Evolutionary conservation across 2,888 invertebrate genomes (phyloP), one percentile per base, ranked within the genome.

Genomic region (Lepidochrysops patricia): DNA sequence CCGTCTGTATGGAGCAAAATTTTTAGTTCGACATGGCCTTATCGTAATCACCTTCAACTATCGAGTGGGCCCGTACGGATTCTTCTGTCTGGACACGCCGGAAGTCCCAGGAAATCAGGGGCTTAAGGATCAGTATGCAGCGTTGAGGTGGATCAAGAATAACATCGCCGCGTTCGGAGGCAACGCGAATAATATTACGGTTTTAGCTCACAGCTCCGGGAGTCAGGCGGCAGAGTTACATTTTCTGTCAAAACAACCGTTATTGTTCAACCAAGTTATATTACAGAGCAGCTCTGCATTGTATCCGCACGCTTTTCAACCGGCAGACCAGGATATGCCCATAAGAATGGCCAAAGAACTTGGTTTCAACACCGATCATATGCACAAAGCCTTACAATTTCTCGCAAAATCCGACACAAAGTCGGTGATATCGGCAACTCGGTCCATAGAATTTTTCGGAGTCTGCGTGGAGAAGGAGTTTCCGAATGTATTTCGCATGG

Each of bases 151-250:
- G 79, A 64, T 80, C 2, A 77, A 74, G 56, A 64, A 72, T 2
- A 75, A 80, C 27, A 79, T 80, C 48, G 74, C 68, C 43, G 67
- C 74, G 1, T 81, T 81, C 63, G 79, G 79, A n/a, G 81, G 80
- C 7, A 73, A 80, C 63, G 52, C 63, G 2, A 66, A 70, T 29
- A 66, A 72, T 63, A 73, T 81, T 19, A 79, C 80, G 0, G 62
- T 80, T 61, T 70, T 69, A 54, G 80, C 80, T 7, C 72, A 75
- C 27, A 80, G 80, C 57, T 75, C 80, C 23, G 80, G 80, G 1
- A 73, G 64, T 23, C 62, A 13, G 35, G 72, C 77, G 0, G 75
- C 72, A 3, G 74, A 76, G 64, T 64, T 74, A 1, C 80, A 79
- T 34, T 63, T 79, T 15, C 58, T 67, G 12, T 75, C 72, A 19